phyloP scores from a whole-genome alignment of 2,113 vertebrate genomes.

The Odobenus rosmarus region DNA sequence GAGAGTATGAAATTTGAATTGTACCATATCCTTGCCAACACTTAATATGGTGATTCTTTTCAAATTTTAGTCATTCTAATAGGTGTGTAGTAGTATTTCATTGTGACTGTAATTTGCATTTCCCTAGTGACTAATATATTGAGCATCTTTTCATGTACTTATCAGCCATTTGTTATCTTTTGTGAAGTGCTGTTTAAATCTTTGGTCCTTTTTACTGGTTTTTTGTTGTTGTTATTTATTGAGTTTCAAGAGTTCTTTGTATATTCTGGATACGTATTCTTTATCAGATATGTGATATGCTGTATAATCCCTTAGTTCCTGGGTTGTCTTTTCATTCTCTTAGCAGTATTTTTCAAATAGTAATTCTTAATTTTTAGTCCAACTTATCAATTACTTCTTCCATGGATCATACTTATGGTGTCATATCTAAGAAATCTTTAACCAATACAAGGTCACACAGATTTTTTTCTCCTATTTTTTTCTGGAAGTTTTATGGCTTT shows the following conservation, averaged over 20 bases:
- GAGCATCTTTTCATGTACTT: constrained; percentile 16
- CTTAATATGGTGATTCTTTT: background rate
- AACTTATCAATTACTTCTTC: background rate
- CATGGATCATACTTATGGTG: background rate
- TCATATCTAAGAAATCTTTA: constrained; percentile 19
- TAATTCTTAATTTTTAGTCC: constrained; percentile 1
- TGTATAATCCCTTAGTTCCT: background rate
- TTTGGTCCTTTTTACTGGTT: background rate
- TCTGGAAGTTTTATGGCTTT: background rate
- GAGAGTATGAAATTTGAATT: background rate
- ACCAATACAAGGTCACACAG: background rate
- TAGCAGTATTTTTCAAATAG: background rate
- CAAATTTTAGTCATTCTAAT: background rate
- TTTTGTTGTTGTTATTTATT: background rate
- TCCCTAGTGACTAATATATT: background rate
- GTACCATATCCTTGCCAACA: background rate
- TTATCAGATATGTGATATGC: background rate
- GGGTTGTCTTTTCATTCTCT: constrained; percentile 15
- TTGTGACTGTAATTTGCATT: background rate
- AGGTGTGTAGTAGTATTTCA: background rate
- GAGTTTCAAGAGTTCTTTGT: constrained; percentile 24
- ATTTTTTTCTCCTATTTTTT: constrained; percentile 10
- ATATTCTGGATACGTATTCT: background rate
- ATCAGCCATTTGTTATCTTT: background rate
- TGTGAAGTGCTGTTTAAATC: background rate